Conservation (phyloP, 2,113 vertebrate genomes). For the rat (Rattus norvegicus) region GRCr8 NC_086020.1:57548001-57548500, state of each 20-base stretch:
- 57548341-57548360: conserved; percentile 51
- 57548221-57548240: conserved; percentile 59
- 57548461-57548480: conserved; percentile 34
- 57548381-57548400: conserved; percentile 69
- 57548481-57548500: conserved; percentile 9
- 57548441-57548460: conserved; percentile 61
- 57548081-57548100: neutral
- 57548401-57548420: conserved; percentile 61
- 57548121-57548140: neutral
- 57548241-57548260: conserved; percentile 69
- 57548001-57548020: neutral
- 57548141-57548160: conserved; percentile 10
- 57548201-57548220: conserved; percentile 61
- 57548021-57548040: neutral
- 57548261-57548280: conserved; percentile 64
- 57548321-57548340: conserved; percentile 56
- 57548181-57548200: conserved; percentile 41
- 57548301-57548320: conserved; percentile 54
- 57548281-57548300: conserved; percentile 59
- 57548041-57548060: conserved; percentile 19
- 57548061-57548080: conserved; percentile 44
- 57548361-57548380: conserved; percentile 59
- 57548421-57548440: conserved; percentile 61
- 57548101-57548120: conserved; percentile 1
- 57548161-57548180: conserved; percentile 55